These are phyloP conservation scores for Tribolium madens DNA, from an alignment of 1,140 invertebrate species.

Conservation along the genomic window DNA sequence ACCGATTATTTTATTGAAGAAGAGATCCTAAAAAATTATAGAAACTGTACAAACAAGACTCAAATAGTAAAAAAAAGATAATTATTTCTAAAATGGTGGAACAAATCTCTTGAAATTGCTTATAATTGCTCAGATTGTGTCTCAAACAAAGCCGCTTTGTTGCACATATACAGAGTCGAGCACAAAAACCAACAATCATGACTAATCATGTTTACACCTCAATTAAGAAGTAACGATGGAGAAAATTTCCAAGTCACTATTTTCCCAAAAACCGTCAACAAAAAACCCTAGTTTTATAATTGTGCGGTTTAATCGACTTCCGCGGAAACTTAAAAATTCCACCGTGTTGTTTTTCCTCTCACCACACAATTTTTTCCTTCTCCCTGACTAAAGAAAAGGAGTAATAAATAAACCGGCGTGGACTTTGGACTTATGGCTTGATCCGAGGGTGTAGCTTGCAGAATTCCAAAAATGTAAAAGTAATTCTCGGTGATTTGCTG, in stretches of 20 bases:
- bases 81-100: too few relatives aligned
- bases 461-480: conserved; percentile 7
- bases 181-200: background rate
- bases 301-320: background rate
- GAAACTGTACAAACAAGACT: too few relatives aligned
- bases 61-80: too few relatives aligned
- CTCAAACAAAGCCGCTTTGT: background rate
- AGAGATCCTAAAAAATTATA: too few relatives aligned
- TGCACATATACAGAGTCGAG: background rate
- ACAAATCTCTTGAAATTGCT: too few relatives aligned
- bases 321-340: background rate
- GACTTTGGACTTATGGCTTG: conserved; percentile 35
- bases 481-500: background rate
- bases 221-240: background rate
- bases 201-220: background rate
- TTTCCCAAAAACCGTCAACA: background rate
- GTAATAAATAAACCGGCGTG: background rate
- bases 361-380: background rate
- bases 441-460: conserved; percentile 15
- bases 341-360: background rate
- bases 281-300: background rate
- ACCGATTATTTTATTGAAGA: too few relatives aligned
- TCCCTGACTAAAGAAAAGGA: conserved; percentile 2
- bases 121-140: too few relatives aligned
- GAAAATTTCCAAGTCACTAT: background rate